These are phyloP conservation scores for Scelioninae gen. 2 DNA, from an alignment of 2,888 invertebrate species.

Conservation along the genomic window DNA sequence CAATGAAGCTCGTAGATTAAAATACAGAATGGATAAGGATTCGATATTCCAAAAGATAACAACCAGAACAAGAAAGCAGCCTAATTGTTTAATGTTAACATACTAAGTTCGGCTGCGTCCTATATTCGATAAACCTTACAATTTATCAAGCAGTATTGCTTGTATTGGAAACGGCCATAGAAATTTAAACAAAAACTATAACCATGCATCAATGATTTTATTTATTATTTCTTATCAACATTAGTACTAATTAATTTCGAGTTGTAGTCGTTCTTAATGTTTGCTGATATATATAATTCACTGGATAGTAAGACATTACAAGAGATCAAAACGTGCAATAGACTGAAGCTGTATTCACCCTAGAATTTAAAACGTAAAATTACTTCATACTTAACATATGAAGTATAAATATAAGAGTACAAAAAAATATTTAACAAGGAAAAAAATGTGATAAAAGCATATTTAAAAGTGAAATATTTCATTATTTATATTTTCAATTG, in stretches of 20 bases:
- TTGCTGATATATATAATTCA: conserved; percentile 51
- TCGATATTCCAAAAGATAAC: conserved; percentile 69
- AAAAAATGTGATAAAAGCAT: no score
- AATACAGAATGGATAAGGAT: conserved; percentile 64
- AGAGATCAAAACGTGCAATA: conserved; percentile 8
- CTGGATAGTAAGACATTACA: conserved; percentile 32
- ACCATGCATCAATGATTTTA: conserved; percentile 20
- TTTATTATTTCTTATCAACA: conserved; percentile 23
- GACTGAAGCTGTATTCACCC: not conserved
- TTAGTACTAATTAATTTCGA: conserved; percentile 28
- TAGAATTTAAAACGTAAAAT: no score
- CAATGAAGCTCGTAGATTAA: conserved; percentile 64
- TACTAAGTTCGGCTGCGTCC: conserved; percentile 47
- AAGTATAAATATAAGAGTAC: no score
- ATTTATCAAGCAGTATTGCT: conserved; percentile 34
- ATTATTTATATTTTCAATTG: no score
- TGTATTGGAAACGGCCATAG: conserved; percentile 37
- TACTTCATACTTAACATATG: no score
- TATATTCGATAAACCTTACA: conserved; percentile 40
- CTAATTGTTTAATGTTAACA: conserved; percentile 58
- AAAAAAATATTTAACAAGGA: no score
- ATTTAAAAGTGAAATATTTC: no score
- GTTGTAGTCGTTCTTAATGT: conserved; percentile 16
- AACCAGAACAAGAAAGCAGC: conserved; percentile 64
- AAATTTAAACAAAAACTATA: conserved; percentile 27